A percentile compares a stretch with the other conserved stretches of the same genome.
phyloP scores from a whole-genome alignment of 2,113 vertebrate species.

The Festucalex cinctus region DNA sequence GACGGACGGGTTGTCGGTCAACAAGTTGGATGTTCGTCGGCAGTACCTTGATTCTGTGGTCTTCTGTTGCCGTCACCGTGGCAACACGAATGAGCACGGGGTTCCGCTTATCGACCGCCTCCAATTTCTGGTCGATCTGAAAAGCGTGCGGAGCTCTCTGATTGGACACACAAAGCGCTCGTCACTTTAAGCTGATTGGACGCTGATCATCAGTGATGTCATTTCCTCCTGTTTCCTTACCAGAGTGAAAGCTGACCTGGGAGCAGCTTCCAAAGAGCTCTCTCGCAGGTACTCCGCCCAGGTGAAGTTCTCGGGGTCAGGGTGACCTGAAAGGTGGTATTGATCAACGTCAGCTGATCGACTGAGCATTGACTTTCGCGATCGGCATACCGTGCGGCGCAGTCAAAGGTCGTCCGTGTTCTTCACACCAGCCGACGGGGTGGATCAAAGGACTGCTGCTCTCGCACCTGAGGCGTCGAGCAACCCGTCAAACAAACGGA shows the following conservation, averaged over 20 bases:
- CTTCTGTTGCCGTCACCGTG: constrained; percentile 73
- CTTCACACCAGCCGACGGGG: constrained; percentile 85
- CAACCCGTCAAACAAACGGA: not conserved
- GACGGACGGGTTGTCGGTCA: not conserved
- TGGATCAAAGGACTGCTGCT: constrained; percentile 84
- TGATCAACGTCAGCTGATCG: not conserved
- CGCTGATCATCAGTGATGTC: no score
- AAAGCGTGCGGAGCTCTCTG: constrained; percentile 80
- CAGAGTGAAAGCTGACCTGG: constrained; percentile 77
- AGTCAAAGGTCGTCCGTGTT: constrained; percentile 77
- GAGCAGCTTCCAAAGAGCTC: constrained; percentile 73
- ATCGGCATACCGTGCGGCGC: constrained; percentile 78
- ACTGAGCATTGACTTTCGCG: not conserved
- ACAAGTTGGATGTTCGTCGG: not conserved
- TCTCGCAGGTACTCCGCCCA: constrained; percentile 86
- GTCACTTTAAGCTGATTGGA: not conserved
- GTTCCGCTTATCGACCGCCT: constrained; percentile 80
- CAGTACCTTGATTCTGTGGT: constrained; percentile 76
- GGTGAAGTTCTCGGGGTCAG: constrained; percentile 76
- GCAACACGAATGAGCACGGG: constrained; percentile 82
- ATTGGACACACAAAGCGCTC: constrained; percentile 34
- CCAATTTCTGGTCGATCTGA: constrained; percentile 77
- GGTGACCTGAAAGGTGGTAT: constrained; percentile 65
- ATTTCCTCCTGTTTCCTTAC: constrained; percentile 53
- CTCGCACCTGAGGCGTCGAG: constrained; percentile 77